phyloP scores from a whole-genome alignment of 2,113 vertebrate species.

The Upupa epops region DNA sequence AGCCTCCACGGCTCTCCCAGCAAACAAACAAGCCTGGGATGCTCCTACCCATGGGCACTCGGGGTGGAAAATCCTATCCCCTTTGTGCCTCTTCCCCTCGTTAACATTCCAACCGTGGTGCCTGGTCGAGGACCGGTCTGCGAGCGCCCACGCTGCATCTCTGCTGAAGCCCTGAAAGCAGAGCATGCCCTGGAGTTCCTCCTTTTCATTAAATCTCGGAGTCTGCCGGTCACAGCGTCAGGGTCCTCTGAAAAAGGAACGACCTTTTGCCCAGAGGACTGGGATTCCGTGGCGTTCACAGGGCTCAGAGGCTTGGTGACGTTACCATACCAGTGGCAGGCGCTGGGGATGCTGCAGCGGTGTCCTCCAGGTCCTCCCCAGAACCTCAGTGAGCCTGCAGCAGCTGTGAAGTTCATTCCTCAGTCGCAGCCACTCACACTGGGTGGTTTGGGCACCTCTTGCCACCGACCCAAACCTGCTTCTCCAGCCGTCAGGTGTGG shows the following conservation, averaged over 20 bases:
- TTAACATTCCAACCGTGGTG: not conserved
- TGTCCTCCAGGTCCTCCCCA: not conserved
- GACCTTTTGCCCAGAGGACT: not conserved
- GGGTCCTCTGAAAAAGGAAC: not conserved
- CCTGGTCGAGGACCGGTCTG: accelerated
- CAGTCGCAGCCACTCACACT: accelerated
- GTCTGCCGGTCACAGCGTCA: not conserved
- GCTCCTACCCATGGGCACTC: not conserved
- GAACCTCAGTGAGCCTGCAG: not conserved
- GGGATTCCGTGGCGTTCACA: not conserved
- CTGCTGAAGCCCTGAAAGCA: not conserved
- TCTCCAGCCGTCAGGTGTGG: not conserved
- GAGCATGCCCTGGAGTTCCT: not conserved
- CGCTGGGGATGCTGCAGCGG: not conserved
- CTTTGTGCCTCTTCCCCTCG: not conserved
- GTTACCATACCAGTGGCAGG: not conserved
- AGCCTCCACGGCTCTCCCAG: not conserved
- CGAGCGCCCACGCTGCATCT: accelerated
- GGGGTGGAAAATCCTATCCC: not conserved
- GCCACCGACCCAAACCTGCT: not conserved
- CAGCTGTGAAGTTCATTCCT: not conserved
- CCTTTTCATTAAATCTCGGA: no score
- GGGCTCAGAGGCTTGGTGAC: not conserved
- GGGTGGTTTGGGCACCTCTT: not conserved
- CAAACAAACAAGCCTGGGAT: not conserved